These are phyloP conservation scores for Bolinopsis microptera DNA, from an alignment of 37 sponge, comb jelly and placozoan species.

Conservation along the genomic window DNA sequence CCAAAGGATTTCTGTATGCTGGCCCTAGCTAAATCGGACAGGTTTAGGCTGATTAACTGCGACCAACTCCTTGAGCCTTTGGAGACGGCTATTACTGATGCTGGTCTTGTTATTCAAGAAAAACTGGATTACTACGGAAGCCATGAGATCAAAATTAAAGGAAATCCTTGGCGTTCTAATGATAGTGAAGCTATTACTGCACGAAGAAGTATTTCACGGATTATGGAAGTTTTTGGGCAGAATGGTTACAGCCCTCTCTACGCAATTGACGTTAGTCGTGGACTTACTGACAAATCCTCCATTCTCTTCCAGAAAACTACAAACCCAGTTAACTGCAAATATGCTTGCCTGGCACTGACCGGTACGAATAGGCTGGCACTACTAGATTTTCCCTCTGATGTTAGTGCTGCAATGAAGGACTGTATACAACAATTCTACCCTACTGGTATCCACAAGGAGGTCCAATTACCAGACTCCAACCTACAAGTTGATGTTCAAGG, in stretches of 20 bases:
- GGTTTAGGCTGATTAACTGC: constrained; percentile 7
- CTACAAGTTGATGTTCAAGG: background rate
- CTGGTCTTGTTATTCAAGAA: constrained; percentile 10
- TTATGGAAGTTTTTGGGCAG: constrained; percentile 15
- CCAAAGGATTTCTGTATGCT: background rate
- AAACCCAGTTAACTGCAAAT: constrained; percentile 24
- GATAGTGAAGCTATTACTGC: background rate
- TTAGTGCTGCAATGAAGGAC: background rate
- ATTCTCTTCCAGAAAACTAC: background rate
- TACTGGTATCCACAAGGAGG: background rate
- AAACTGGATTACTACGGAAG: constrained; percentile 12
- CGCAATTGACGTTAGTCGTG: background rate
- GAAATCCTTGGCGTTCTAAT: background rate
- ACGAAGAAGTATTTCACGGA: background rate
- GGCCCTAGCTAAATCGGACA: background rate
- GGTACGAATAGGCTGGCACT: background rate
- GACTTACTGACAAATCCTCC: constrained; percentile 11
- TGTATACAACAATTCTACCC: constrained; percentile 8
- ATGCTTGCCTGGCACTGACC: constrained; percentile 7
- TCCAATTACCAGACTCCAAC: background rate
- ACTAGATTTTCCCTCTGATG: constrained; percentile 10
- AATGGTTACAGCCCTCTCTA: background rate
- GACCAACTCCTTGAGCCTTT: constrained; percentile 3
- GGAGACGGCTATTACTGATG: background rate
- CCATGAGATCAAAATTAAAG: background rate